phyloP scores from a whole-genome alignment of 53 echinoderm and acorn worm genomes.

The Mesocentrotus franciscanus region DNA sequence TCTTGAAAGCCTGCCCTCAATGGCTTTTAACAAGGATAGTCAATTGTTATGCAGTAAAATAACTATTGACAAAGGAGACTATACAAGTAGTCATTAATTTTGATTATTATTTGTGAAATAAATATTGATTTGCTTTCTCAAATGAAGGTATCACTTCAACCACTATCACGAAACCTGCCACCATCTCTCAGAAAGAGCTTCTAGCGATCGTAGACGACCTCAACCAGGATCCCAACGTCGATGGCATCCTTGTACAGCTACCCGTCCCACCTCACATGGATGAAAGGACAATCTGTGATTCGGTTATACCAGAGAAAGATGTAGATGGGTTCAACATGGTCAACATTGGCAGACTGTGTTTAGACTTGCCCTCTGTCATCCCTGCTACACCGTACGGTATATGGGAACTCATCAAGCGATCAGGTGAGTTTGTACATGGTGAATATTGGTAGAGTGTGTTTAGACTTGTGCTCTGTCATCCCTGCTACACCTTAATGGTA shows the following conservation, averaged over 20 bases:
- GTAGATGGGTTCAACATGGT: conserved; percentile 92
- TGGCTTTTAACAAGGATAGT: too few relatives aligned
- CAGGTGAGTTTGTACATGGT: conserved; percentile 67
- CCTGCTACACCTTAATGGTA: conserved; percentile 83
- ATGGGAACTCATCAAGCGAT: conserved; percentile 83
- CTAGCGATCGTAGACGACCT: conserved; percentile 74
- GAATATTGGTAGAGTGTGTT: conserved; percentile 63
- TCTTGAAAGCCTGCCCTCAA: too few relatives aligned
- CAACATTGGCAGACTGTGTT: conserved; percentile 84
- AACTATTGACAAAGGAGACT: too few relatives aligned
- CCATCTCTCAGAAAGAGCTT: conserved; percentile 80
- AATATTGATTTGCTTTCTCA: background rate
- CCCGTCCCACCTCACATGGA: conserved; percentile 88
- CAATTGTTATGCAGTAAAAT: too few relatives aligned
- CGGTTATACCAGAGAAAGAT: conserved; percentile 84
- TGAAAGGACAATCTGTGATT: conserved; percentile 87
- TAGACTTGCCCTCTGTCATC: conserved; percentile 84
- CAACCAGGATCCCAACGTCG: conserved; percentile 80
- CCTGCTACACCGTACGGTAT: conserved; percentile 93
- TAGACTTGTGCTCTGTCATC: conserved; percentile 79
- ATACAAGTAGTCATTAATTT: too few relatives aligned
- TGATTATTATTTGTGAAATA: too few relatives aligned
- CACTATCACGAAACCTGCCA: conserved; percentile 76
- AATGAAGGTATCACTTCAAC: conserved; percentile 81
- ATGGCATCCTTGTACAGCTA: conserved; percentile 89